phyloP scores from a whole-genome alignment of 2,113 vertebrate species.

The Ceyx melanurus region DNA sequence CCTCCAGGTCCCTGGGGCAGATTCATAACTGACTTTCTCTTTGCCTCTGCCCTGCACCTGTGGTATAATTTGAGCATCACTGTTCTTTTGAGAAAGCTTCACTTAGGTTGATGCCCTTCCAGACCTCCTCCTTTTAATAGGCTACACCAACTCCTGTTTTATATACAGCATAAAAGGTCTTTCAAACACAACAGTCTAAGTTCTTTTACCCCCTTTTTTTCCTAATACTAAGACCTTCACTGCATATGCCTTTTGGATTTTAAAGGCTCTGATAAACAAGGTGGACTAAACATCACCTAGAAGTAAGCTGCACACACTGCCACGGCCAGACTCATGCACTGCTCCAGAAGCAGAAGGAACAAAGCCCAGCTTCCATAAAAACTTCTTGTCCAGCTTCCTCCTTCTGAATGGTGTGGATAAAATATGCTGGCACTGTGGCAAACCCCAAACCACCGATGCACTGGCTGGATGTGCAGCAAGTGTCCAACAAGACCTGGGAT shows the following conservation, averaged over 20 bases:
- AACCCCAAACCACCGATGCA: neutral
- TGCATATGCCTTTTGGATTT: neutral
- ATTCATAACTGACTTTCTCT: neutral
- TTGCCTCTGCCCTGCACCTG: neutral
- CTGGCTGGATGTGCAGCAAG: neutral
- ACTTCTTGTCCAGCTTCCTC: neutral
- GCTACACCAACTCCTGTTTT: neutral
- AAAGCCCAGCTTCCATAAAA: neutral
- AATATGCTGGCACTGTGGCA: neutral
- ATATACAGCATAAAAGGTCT: neutral
- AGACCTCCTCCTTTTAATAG: neutral
- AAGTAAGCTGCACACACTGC: neutral
- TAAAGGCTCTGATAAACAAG: neutral
- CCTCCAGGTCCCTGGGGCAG: neutral
- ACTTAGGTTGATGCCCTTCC: neutral
- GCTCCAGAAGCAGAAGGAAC: neutral
- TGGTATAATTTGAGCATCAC: neutral
- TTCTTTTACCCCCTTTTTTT: neutral
- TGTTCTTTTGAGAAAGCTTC: neutral
- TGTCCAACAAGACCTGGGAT: neutral
- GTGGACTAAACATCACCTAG: neutral
- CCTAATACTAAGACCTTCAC: neutral
- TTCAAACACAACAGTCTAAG: neutral
- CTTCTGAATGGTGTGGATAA: neutral
- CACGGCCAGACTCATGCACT: neutral